phyloP scores from a whole-genome alignment of 2,888 invertebrate genomes.

The Siphonodentalium dalli region DNA sequence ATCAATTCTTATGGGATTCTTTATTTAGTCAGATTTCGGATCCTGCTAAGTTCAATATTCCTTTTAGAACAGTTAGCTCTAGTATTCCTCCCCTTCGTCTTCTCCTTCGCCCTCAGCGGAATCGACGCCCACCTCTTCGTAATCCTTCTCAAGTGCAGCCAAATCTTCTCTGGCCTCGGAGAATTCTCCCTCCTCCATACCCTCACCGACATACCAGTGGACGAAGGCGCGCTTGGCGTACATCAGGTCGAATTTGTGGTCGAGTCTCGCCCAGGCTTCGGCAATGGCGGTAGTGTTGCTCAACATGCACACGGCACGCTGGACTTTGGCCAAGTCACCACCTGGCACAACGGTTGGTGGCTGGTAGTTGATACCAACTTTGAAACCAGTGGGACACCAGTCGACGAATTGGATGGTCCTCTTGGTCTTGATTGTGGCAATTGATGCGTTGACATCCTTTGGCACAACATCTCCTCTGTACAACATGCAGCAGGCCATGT shows the following conservation, averaged over 20 bases:
- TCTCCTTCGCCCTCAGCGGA: slow-evolving; percentile 8
- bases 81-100: slow-evolving; percentile 6
- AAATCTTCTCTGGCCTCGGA: slow-evolving; percentile 50
- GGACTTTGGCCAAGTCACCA: slow-evolving; percentile 77
- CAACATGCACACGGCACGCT: slow-evolving; percentile 67
- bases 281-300: slow-evolving; percentile 67
- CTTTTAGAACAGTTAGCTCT: too few species aligned
- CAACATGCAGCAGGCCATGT: slow-evolving; percentile 63
- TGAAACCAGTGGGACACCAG: slow-evolving; percentile 74
- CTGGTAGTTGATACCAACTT: slow-evolving; percentile 83
- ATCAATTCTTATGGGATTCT: too few species aligned
- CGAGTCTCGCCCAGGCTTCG: slow-evolving; percentile 63
- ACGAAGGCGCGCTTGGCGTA: slow-evolving; percentile 48
- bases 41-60: too few species aligned
- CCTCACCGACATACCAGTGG: slow-evolving; percentile 62
- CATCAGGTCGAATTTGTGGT: slow-evolving; percentile 57
- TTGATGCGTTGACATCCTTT: slow-evolving; percentile 54
- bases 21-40: too few species aligned
- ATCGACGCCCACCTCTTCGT: slow-evolving; percentile 51
- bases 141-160: slow-evolving; percentile 48
- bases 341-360: slow-evolving; percentile 81
- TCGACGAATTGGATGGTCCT: slow-evolving; percentile 51
- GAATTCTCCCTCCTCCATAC: slow-evolving; percentile 49
- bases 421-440: slow-evolving; percentile 55
- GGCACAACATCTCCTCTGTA: slow-evolving; percentile 56